A percentile compares a stretch with the other conserved stretches of the same genome.
Evolutionary conservation across 2,113 vertebrate species (phyloP).

Genomic region (Hystrix cristata): DNA sequence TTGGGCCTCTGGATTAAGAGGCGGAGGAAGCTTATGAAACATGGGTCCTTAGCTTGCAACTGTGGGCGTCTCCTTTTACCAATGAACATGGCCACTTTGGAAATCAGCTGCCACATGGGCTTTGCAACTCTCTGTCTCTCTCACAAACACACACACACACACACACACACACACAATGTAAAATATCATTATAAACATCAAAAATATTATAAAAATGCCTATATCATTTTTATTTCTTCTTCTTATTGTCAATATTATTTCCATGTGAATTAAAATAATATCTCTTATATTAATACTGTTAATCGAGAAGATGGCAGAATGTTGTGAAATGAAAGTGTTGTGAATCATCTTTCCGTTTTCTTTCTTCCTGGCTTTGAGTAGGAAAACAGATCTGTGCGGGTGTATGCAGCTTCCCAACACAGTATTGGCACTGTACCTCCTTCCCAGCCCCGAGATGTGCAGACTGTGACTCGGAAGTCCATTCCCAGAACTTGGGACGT

Average conservation of each 20-base stretch:
- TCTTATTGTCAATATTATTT: not conserved
- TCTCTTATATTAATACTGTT: not conserved
- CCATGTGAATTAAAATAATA: not conserved
- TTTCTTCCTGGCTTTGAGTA: not conserved
- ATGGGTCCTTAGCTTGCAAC: not conserved
- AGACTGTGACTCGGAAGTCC: no score
- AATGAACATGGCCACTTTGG: not conserved
- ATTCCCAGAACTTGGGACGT: no score
- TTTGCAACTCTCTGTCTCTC: not conserved
- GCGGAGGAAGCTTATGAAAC: not conserved
- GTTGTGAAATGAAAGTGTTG: accelerated
- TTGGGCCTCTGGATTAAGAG: not conserved
- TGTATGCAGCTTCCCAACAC: accelerated
- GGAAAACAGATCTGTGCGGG: not conserved
- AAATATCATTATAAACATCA: no score
- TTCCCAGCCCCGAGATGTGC: accelerated
- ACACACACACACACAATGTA: no score
- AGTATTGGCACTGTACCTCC: accelerated
- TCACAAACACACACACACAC: no score
- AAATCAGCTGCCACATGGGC: not conserved
- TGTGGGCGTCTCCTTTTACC: not conserved
- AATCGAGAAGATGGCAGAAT: not conserved
- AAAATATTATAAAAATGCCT: not conserved
- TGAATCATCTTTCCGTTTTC: not conserved
- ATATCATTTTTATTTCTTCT: not conserved